Conservation (phyloP, 2,113 vertebrate genomes). For the Colius striatus region DNA sequence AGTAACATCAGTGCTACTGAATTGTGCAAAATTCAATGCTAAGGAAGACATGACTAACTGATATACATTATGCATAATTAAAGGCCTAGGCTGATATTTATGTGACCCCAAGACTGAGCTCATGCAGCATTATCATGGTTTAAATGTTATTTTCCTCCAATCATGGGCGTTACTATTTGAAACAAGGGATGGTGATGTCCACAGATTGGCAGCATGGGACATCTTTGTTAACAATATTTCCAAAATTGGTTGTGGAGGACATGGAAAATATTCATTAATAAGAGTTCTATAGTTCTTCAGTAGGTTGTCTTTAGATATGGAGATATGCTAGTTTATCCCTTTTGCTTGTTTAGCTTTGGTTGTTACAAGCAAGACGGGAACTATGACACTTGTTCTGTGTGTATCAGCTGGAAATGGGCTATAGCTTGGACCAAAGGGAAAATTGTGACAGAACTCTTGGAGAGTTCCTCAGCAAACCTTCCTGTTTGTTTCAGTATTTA, state of each 20-base stretch:
- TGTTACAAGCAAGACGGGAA: not conserved
- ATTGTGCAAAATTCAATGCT: not conserved
- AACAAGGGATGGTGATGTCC: not conserved
- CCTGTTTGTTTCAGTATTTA: not conserved
- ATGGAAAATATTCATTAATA: not conserved
- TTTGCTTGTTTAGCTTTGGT: not conserved
- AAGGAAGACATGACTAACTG: not conserved
- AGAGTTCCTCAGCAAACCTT: not conserved
- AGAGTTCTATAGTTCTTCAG: not conserved
- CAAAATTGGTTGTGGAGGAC: not conserved
- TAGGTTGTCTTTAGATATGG: not conserved
- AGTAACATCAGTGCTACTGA: not conserved
- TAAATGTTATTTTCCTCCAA: not conserved
- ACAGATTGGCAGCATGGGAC: not conserved
- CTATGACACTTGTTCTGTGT: fast-evolving
- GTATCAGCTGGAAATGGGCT: not conserved
- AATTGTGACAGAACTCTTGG: not conserved
- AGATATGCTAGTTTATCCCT: not conserved
- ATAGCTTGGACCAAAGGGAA: not conserved
- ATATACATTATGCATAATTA: not conserved
- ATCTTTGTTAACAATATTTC: not conserved
- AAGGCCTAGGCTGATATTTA: not conserved
- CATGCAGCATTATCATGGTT: not conserved
- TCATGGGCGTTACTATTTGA: not conserved
- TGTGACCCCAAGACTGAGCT: not conserved